Conservation (phyloP, 2,888 invertebrate genomes). For the Andrena praecox region DNA sequence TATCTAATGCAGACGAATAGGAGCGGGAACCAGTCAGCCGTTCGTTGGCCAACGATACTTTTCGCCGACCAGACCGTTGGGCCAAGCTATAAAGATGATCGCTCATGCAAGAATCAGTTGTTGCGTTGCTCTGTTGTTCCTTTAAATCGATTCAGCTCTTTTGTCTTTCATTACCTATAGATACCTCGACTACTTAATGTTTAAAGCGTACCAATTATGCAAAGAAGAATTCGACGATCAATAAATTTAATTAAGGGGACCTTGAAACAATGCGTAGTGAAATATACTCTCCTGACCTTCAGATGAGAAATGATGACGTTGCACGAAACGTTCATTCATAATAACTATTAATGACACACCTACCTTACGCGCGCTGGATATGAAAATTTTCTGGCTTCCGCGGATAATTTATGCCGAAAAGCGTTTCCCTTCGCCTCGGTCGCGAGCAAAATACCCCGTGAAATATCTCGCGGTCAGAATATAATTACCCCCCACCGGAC, state of each 20-base stretch:
- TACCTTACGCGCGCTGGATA: neutral
- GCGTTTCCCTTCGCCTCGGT: neutral
- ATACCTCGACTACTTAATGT: too few species aligned
- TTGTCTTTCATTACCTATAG: too few species aligned
- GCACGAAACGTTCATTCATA: neutral
- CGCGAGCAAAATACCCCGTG: conserved; percentile 9
- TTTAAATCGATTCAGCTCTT: too few species aligned
- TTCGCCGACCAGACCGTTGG: neutral
- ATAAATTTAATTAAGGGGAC: neutral
- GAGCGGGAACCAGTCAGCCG: conserved; percentile 15
- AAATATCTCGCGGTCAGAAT: conserved; percentile 32
- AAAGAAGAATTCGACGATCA: too few species aligned
- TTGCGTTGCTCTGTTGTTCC: neutral
- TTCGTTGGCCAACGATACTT: conserved; percentile 39
- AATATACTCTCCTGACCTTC: neutral
- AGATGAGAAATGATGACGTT: neutral
- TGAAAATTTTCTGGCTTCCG: neutral
- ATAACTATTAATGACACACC: too few species aligned
- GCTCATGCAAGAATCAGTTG: neutral
- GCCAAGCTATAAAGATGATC: neutral
- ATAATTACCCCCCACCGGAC: conserved; percentile 49
- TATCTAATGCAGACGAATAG: conserved; percentile 55
- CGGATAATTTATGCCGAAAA: conserved; percentile 1
- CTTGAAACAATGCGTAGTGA: neutral
- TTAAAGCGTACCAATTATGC: too few species aligned